These are phyloP conservation scores for Zootermopsis nevadensis DNA, from an alignment of 2,888 invertebrate species.

Conservation along the genomic window DNA sequence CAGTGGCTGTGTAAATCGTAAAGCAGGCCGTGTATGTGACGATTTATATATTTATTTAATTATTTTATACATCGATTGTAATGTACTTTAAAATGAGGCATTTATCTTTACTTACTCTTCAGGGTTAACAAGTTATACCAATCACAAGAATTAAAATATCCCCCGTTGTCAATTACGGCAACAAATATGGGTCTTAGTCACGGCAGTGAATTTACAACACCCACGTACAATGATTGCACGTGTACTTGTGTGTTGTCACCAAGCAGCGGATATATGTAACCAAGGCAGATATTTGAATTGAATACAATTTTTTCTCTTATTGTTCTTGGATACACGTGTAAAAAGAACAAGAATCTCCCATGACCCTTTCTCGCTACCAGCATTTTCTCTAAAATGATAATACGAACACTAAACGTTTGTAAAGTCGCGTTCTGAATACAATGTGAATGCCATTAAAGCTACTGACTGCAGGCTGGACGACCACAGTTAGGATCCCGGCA, in stretches of 20 bases:
- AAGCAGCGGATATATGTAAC: conserved; percentile 1
- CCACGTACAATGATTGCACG: background rate
- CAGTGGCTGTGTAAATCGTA: too few species aligned
- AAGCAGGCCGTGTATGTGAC: too few species aligned
- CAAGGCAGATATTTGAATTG: conserved; percentile 1
- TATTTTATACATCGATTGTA: too few species aligned
- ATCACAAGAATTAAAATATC: background rate
- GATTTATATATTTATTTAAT: too few species aligned
- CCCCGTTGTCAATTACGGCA: background rate
- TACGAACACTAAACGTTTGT: background rate
- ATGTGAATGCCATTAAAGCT: background rate
- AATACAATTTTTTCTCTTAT: background rate
- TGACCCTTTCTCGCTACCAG: background rate
- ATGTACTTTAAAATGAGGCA: too few species aligned
- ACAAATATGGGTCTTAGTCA: background rate
- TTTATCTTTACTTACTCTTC: too few species aligned
- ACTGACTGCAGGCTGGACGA: too few species aligned
- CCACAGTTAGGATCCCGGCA: too few species aligned
- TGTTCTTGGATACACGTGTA: background rate
- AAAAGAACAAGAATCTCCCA: background rate
- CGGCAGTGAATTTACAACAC: background rate
- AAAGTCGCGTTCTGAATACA: background rate
- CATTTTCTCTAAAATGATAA: conserved; percentile 6
- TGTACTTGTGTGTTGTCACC: background rate
- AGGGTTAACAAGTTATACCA: background rate